A percentile compares a stretch with the other conserved stretches of the same genome.
phyloP scores from a whole-genome alignment of 2,113 vertebrate genomes.

The Odontophorus gujanensis region DNA sequence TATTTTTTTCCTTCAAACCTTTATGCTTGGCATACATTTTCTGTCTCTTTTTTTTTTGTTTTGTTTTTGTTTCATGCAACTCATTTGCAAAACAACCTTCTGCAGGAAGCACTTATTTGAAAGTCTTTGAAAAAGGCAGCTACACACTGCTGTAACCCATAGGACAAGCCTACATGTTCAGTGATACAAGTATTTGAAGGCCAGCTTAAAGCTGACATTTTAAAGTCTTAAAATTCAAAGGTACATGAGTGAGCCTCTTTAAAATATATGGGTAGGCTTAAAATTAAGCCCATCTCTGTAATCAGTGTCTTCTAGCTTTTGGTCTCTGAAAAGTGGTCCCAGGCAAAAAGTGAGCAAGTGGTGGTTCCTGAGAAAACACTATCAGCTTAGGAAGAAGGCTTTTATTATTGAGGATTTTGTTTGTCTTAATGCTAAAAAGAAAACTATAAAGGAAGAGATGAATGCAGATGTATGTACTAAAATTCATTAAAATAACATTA shows the following conservation, averaged over 20 bases:
- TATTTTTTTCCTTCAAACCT: neutral
- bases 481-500: neutral
- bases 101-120: neutral
- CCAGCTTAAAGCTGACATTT: neutral
- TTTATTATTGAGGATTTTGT: neutral
- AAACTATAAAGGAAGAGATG: neutral
- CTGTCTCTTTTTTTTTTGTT: neutral
- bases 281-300: neutral
- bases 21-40: neutral
- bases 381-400: neutral
- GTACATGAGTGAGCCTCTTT: accelerated
- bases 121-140: neutral
- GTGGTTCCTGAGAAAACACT: neutral
- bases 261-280: neutral
- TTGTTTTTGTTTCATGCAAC: neutral
- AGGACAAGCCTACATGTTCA: neutral
- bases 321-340: neutral
- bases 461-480: neutral
- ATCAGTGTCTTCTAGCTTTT: neutral
- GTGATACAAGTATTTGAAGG: neutral
- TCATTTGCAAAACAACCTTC: neutral
- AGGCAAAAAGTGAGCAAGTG: neutral
- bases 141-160: neutral
- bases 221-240: neutral
- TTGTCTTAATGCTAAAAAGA: neutral